Percentiles rank a stretch among this genome's conserved stretches.
These are phyloP conservation scores for Aphaenogaster ashmeadi DNA, from an alignment of 1,140 invertebrate species.

Conservation along the genomic window DNA sequence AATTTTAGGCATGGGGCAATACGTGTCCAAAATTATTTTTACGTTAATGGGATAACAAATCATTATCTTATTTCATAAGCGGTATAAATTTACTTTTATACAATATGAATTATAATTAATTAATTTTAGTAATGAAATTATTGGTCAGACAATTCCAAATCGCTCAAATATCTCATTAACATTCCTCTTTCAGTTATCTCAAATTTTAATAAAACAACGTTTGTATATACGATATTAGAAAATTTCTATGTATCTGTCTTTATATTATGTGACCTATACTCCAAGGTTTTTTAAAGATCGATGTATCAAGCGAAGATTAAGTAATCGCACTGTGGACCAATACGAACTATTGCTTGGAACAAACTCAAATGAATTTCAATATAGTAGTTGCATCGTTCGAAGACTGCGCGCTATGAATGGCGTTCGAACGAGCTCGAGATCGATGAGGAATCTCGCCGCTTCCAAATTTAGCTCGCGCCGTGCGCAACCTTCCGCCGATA, in stretches of 20 bases:
- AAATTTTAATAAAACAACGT: not conserved
- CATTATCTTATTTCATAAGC: not conserved
- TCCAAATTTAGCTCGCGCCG: constrained; percentile 38
- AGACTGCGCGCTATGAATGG: not conserved
- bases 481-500: constrained; percentile 61
- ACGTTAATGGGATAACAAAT: not conserved
- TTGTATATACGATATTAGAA: not conserved
- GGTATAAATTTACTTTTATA: not conserved
- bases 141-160: not conserved
- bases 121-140: not conserved
- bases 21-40: not conserved
- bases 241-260: not conserved
- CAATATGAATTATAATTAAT: not conserved
- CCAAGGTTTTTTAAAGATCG: not conserved
- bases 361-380: not conserved
- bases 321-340: not conserved
- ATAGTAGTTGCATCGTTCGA: not conserved
- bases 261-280: not conserved
- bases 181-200: not conserved
- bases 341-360: not conserved
- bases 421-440: constrained; percentile 8
- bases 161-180: not conserved
- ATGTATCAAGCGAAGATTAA: not conserved
- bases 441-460: constrained; percentile 31
- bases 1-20: not conserved